phyloP scores from a whole-genome alignment of 1,140 invertebrate genomes.

The Pseudomyrmex gracilis region DNA sequence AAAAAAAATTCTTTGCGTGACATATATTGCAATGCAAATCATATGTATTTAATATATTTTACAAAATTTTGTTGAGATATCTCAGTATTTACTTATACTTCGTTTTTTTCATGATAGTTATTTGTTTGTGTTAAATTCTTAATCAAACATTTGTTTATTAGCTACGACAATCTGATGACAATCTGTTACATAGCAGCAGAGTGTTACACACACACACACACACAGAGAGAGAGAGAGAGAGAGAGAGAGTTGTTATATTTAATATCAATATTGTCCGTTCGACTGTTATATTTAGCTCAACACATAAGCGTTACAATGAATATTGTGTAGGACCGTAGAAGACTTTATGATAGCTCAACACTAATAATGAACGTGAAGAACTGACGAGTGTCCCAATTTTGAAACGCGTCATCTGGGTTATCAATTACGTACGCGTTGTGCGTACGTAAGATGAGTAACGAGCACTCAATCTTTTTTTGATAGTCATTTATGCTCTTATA shows the following conservation, averaged over 20 bases:
- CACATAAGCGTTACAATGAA: neutral
- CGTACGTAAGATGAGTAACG: slow-evolving; percentile 69
- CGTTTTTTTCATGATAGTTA: neutral
- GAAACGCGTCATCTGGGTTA: slow-evolving; percentile 71
- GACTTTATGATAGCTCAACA: slow-evolving; percentile 36
- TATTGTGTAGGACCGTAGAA: slow-evolving; percentile 32
- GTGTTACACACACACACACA: no score
- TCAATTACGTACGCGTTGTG: slow-evolving; percentile 73
- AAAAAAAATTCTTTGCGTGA: neutral
- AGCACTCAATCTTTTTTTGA: slow-evolving; percentile 72
- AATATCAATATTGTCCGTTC: no score
- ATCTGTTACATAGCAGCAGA: no score
- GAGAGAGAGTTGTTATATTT: no score
- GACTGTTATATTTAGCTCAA: no score
- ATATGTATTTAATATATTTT: neutral
- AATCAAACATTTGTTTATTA: neutral
- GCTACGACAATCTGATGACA: no score
- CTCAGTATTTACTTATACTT: neutral
- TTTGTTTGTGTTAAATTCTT: neutral
- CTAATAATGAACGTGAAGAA: slow-evolving; percentile 63
- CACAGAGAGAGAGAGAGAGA: no score
- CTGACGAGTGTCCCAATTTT: slow-evolving; percentile 73
- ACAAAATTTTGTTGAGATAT: neutral
- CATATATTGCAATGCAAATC: neutral
- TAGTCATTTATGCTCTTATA: slow-evolving; percentile 61